Percentiles rank a stretch among this genome's conserved stretches.
Conservation (phyloP, 2,113 vertebrate species). For the Cairina moschata region DNA sequence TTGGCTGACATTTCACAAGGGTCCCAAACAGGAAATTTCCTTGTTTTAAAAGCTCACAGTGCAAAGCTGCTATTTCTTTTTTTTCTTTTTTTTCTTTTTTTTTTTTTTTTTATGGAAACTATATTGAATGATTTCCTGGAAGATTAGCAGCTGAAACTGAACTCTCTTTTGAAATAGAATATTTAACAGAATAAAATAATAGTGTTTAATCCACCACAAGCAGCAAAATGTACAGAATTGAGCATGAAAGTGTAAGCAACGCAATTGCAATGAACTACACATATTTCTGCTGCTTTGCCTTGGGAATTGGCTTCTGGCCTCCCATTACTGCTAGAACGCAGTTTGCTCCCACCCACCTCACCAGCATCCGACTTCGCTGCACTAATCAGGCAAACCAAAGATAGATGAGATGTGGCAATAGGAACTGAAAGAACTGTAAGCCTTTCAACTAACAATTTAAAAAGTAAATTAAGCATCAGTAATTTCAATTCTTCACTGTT, state of each 20-base stretch:
- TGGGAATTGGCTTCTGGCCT: conserved; percentile 22
- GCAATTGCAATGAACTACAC: background rate
- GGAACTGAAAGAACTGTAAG: background rate
- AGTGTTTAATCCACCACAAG: conserved; percentile 1
- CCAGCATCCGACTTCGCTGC: background rate
- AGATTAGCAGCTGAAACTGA: background rate
- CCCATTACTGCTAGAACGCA: background rate
- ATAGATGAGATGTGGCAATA: background rate
- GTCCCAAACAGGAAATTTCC: background rate
- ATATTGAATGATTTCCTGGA: background rate
- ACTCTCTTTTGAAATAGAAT: background rate
- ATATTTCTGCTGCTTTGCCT: background rate
- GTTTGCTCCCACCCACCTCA: background rate
- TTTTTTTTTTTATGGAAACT: background rate
- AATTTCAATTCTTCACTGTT: background rate
- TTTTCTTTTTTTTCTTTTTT: too few relatives aligned
- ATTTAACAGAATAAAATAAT: background rate
- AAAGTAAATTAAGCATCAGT: background rate
- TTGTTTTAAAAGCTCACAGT: background rate
- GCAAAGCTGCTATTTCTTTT: background rate
- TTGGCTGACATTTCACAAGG: background rate
- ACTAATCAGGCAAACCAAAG: background rate
- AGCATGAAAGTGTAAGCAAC: background rate
- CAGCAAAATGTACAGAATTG: background rate
- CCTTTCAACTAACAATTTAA: background rate